Conservation (phyloP, 1,140 invertebrate genomes). For the Arctopsyche grandis region DNA sequence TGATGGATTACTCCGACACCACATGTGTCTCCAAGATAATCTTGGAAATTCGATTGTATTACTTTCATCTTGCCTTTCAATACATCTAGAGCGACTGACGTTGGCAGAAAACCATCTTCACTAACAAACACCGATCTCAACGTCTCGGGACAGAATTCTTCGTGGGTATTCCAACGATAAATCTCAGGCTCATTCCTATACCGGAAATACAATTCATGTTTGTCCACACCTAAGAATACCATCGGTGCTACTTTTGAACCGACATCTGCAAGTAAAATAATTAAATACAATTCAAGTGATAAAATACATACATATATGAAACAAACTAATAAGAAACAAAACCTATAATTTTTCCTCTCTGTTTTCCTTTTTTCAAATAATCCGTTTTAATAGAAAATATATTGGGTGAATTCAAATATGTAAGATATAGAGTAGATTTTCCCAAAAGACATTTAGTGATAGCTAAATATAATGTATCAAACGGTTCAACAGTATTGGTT, state of each 20-base stretch:
- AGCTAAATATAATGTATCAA: constrained; percentile 71
- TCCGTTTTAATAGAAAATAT: constrained; percentile 69
- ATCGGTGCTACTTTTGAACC: constrained; percentile 40
- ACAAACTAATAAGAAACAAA: neutral
- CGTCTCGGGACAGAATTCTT: constrained; percentile 27
- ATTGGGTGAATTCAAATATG: constrained; percentile 67
- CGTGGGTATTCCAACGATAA: constrained; percentile 45
- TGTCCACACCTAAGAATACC: constrained; percentile 44
- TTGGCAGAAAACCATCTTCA: constrained; percentile 46
- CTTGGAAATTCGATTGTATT: constrained; percentile 45
- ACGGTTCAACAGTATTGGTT: constrained; percentile 57
- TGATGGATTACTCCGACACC: constrained; percentile 41
- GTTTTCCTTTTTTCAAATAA: constrained; percentile 65
- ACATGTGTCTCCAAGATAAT: constrained; percentile 35
- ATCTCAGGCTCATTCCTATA: constrained; percentile 38
- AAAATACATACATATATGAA: neutral
- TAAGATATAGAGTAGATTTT: constrained; percentile 67
- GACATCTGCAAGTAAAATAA: constrained; percentile 43
- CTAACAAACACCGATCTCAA: constrained; percentile 39
- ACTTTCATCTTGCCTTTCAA: constrained; percentile 43
- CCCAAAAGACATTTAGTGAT: constrained; percentile 65
- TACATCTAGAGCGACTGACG: constrained; percentile 33
- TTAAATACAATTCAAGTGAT: neutral
- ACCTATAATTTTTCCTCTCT: constrained; percentile 65
- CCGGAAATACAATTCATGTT: constrained; percentile 38